A percentile compares a stretch with the other conserved stretches of the same genome.
Evolutionary conservation across 2,797 vertebrate genomes (phyloP).

Genomic region (Sciaenops ocellatus): DNA sequence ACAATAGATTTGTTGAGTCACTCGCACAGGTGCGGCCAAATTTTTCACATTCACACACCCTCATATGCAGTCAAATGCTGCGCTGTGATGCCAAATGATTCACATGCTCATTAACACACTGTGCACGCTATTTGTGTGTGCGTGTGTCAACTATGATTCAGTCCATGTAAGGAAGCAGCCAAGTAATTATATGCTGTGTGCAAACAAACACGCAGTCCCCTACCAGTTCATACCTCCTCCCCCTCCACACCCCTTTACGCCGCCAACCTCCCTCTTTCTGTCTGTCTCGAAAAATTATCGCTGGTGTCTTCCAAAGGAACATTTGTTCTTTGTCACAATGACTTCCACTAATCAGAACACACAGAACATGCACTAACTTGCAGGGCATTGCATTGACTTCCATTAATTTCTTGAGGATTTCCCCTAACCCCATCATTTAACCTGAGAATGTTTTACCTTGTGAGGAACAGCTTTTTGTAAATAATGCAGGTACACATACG

Average conservation of each 20-base stretch:
- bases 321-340: conserved; percentile 14
- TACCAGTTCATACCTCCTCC: conserved; percentile 9
- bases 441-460: not conserved
- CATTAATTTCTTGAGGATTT: conserved; percentile 2
- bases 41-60: conserved; percentile 15
- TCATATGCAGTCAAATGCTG: not conserved
- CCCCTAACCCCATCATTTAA: not conserved
- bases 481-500: conserved; percentile 7
- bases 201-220: conserved; percentile 67
- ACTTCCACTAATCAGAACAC: conserved; percentile 1
- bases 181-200: conserved; percentile 75
- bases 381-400: not conserved
- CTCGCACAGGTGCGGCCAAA: conserved; percentile 3
- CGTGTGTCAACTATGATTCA: conserved; percentile 66
- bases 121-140: conserved; percentile 50
- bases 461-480: conserved; percentile 9
- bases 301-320: conserved; percentile 23
- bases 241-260: not conserved
- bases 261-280: conserved; percentile 15
- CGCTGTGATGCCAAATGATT: conserved; percentile 58
- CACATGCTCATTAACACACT: conserved; percentile 66
- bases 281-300: conserved; percentile 7
- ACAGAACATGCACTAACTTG: not conserved
- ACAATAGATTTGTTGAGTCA: not conserved
- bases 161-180: conserved; percentile 60